These are phyloP conservation scores for Leptocoma aspasia DNA, from an alignment of 2,113 vertebrate species.

Conservation along the genomic window DNA sequence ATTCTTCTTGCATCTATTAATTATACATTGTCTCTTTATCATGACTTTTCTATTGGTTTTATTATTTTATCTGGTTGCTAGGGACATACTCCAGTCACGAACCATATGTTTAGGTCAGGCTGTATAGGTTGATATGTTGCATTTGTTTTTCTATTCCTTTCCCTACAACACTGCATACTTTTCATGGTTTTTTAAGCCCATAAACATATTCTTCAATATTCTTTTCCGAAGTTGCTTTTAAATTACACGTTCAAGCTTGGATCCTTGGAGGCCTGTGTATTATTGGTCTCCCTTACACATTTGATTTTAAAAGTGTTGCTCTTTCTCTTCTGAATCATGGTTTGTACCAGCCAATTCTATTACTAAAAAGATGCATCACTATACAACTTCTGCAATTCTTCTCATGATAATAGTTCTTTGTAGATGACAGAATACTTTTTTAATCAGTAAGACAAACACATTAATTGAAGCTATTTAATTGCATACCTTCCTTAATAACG, in stretches of 20 bases:
- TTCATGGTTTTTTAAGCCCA: not conserved
- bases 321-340: not conserved
- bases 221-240: not conserved
- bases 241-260: not conserved
- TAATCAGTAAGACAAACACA: not conserved
- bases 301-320: not conserved
- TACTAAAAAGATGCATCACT: not conserved
- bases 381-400: not conserved
- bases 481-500: not conserved
- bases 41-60: not conserved
- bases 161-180: not conserved
- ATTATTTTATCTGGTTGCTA: not conserved
- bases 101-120: not conserved
- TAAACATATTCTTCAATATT: not conserved
- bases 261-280: not conserved
- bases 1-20: not conserved
- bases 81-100: not conserved
- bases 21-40: not conserved
- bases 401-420: not conserved
- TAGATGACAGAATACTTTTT: not conserved
- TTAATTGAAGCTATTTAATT: not conserved
- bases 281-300: not conserved
- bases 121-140: not conserved
- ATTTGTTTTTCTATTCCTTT: not conserved
- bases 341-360: not conserved